Conservation (phyloP, 2,888 invertebrate genomes). For the Eledona agricola region DNA sequence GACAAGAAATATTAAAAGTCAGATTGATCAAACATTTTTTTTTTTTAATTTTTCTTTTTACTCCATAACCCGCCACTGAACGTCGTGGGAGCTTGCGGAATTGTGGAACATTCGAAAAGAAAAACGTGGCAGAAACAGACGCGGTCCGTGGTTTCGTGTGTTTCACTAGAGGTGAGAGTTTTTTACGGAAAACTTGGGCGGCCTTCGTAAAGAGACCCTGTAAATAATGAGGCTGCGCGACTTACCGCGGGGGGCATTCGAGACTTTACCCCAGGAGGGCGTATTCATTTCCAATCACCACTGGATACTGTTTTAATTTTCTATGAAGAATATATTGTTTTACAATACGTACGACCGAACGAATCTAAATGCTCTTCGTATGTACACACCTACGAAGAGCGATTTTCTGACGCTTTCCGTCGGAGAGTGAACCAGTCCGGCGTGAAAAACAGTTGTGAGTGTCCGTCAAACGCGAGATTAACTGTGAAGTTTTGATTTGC, state of each 20-base stretch:
- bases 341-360: conserved; percentile 53
- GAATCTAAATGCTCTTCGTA: conserved; percentile 39
- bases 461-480: conserved; percentile 35
- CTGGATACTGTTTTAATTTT: conserved; percentile 62
- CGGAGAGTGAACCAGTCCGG: too few relatives aligned
- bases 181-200: conserved; percentile 41
- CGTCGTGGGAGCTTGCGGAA: too few relatives aligned
- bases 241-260: conserved; percentile 60
- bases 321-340: conserved; percentile 61
- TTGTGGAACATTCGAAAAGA: conserved; percentile 2
- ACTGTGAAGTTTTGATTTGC: conserved; percentile 37
- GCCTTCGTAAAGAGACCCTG: conserved; percentile 58
- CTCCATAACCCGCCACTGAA: too few relatives aligned
- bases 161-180: conserved; percentile 30
- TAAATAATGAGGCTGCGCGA: conserved; percentile 61
- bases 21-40: too few relatives aligned
- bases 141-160: conserved; percentile 21
- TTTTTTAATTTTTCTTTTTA: too few relatives aligned
- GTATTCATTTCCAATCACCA: conserved; percentile 64
- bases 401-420: conserved; percentile 8
- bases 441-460: conserved; percentile 17
- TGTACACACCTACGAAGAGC: background rate
- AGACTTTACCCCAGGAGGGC: conserved; percentile 59
- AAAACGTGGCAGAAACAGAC: conserved; percentile 18
- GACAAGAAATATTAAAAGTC: too few relatives aligned